phyloP scores from a whole-genome alignment of 2,797 vertebrate species.

The Eospalax fontanierii region DNA sequence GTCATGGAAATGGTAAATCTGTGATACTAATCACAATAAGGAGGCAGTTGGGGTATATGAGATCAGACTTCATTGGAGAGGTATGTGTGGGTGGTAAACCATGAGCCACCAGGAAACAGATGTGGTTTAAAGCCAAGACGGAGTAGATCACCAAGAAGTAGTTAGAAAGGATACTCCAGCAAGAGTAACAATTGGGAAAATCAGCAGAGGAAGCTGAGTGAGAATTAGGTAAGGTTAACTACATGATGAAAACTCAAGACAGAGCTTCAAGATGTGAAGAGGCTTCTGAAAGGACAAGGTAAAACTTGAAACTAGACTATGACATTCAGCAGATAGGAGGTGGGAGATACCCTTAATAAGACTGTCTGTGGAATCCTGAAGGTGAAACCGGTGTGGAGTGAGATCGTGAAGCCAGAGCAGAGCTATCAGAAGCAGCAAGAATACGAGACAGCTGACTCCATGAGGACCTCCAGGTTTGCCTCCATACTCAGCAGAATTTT shows the following conservation, averaged over 20 bases:
- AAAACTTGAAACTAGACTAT: background rate
- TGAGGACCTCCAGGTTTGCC: background rate
- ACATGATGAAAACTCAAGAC: background rate
- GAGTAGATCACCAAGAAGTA: too few species aligned
- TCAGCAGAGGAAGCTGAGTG: background rate
- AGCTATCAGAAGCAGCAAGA: background rate
- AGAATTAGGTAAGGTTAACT: background rate
- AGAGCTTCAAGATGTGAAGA: slow-evolving; percentile 5
- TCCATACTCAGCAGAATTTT: background rate
- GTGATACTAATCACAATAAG: background rate
- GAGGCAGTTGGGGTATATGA: background rate
- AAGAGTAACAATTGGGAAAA: background rate
- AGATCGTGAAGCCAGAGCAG: background rate
- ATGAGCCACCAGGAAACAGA: background rate
- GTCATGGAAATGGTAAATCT: slow-evolving; percentile 19
- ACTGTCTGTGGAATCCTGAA: background rate
- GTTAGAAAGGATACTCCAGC: background rate
- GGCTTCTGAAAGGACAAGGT: background rate
- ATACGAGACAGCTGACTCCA: background rate
- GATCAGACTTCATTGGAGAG: background rate
- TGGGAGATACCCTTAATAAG: background rate
- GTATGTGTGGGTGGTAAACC: background rate
- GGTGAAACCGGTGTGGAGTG: background rate
- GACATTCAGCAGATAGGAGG: background rate
- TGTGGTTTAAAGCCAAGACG: background rate